Evolutionary conservation across 2,797 vertebrate species (phyloP).

Genomic region (Trichosurus vulpecula): DNA sequence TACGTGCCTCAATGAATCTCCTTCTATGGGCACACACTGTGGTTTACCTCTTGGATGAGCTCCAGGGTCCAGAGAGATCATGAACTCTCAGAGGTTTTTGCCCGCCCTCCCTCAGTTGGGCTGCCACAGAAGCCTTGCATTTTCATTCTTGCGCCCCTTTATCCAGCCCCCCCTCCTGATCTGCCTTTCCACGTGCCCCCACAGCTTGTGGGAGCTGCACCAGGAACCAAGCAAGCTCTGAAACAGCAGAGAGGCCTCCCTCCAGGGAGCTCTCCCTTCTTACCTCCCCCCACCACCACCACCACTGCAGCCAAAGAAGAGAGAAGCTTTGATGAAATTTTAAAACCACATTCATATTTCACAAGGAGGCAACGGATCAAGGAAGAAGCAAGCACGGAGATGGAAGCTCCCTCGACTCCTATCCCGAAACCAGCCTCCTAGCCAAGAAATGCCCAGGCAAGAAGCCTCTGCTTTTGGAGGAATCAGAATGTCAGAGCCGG

Average conservation of each 20-base stretch:
- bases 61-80: background rate
- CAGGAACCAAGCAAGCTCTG: background rate
- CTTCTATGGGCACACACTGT: background rate
- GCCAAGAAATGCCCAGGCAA: background rate
- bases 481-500: background rate
- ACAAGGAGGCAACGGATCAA: background rate
- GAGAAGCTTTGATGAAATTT: constrained; percentile 19
- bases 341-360: constrained; percentile 10
- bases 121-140: background rate
- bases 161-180: background rate
- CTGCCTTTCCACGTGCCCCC: background rate
- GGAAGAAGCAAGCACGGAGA: background rate
- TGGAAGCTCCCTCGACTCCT: background rate
- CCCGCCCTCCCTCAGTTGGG: background rate
- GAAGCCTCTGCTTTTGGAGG: background rate
- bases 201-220: background rate
- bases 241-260: constrained; percentile 1
- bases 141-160: background rate
- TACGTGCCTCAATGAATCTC: background rate
- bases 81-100: background rate
- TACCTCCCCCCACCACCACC: background rate
- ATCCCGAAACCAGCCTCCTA: background rate
- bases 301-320: background rate
- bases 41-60: background rate
- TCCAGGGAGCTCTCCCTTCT: constrained; percentile 6